A percentile compares a stretch with the other conserved stretches of the same genome.
Conservation (phyloP, 2,113 vertebrate genomes). For the Aepyceros melampus region DNA sequence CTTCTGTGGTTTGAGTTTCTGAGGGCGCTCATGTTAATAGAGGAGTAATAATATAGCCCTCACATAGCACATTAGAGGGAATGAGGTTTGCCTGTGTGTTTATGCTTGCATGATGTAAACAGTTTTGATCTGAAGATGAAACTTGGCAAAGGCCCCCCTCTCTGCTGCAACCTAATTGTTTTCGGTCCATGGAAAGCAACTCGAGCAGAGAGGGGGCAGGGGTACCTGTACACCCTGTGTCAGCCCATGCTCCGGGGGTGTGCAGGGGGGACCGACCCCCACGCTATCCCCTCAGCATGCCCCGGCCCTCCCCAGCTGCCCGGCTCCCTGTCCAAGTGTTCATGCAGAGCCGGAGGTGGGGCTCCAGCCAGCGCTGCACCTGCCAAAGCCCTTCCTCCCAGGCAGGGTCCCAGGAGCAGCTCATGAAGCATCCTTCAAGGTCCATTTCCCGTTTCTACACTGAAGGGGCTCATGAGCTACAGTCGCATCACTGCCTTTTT, state of each 20-base stretch:
- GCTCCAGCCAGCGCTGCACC: accelerated
- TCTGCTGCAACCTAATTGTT: not conserved
- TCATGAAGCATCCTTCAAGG: accelerated
- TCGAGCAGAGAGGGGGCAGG: not conserved
- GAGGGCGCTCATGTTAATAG: not conserved
- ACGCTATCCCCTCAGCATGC: accelerated
- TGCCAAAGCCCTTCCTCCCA: accelerated
- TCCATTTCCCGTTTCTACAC: not conserved
- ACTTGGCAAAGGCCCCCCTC: not conserved
- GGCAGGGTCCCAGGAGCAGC: accelerated
- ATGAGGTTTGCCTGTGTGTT: not conserved
- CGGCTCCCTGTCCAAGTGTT: accelerated
- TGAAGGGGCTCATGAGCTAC: accelerated
- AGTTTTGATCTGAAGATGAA: slow-evolving; percentile 25
- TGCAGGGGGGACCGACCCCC: accelerated
- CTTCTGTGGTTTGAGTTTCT: not conserved
- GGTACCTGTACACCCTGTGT: accelerated
- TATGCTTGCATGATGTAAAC: not conserved
- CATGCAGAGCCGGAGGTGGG: too few relatives aligned
- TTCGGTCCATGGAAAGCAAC: not conserved
- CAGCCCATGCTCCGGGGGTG: accelerated
- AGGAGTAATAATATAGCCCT: not conserved
- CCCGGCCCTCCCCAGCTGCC: not conserved
- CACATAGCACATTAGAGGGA: not conserved
- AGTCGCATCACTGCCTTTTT: not conserved